phyloP scores from a whole-genome alignment of 2,113 vertebrate genomes.

The Pampusana beccarii region DNA sequence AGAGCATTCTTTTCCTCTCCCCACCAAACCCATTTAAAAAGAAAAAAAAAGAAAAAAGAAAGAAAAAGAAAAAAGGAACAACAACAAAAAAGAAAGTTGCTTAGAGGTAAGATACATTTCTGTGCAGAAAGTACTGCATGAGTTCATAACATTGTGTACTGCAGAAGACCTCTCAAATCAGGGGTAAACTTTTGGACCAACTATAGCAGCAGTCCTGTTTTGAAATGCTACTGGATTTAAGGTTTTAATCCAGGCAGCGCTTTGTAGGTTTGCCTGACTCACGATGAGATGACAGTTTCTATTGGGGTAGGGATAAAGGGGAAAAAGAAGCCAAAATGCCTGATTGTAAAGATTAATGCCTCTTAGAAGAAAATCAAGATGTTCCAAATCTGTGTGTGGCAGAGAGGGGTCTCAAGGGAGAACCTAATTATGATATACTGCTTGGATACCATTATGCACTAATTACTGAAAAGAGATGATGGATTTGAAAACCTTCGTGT shows the following conservation, averaged over 20 bases:
- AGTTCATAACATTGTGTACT: not conserved
- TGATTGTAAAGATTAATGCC: conserved; percentile 33
- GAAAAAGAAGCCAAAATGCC: not conserved
- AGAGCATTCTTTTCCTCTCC: not conserved
- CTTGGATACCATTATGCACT: not conserved
- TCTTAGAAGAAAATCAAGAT: conserved; percentile 49
- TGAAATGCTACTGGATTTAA: conserved; percentile 42
- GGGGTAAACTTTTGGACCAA: not conserved
- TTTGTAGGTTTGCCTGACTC: not conserved
- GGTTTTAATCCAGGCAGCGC: not conserved
- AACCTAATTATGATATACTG: not conserved
- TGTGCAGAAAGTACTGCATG: not conserved
- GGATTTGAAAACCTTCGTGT: not conserved
- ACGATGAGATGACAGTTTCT: not conserved
- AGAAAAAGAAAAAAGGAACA: not conserved
- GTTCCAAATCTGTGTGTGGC: not conserved
- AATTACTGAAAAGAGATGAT: conserved; percentile 12
- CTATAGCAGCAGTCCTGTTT: not conserved
- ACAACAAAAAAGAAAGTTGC: not conserved
- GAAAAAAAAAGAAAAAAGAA: not conserved
- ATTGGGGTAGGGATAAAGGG: not conserved
- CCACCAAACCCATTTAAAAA: not conserved
- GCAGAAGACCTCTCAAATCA: not conserved
- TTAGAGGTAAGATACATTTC: not conserved
- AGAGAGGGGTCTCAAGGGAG: not conserved